Evolutionary conservation across 2,797 vertebrate species (phyloP), one percentile per base, ranked within the genome.

Genomic region (Benthosema pterotum): DNA sequence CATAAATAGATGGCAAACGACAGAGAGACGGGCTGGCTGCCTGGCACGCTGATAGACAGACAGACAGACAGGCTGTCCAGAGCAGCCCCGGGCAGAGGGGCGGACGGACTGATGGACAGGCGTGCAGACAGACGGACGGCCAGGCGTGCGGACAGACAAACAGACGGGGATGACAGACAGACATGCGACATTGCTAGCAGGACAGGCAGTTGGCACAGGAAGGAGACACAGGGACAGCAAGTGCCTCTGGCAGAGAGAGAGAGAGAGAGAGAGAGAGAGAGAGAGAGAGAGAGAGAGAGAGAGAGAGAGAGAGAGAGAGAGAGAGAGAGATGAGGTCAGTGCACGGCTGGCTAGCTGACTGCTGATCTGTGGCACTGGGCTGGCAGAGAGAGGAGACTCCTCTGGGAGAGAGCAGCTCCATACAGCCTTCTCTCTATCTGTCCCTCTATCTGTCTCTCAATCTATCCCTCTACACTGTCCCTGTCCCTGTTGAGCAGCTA

Each of bases 361-460:
- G 88, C 85, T 89, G 88, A 89, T 89, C 88, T 88, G 88, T 90
- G 87, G 87, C 88, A 84, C 83, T 78, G 82, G 79, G 86, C 79
- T 90, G 87, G 87, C 87, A 89, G 83, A 79, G 82, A 89, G 83
- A 79, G 82, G 81, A 87, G 69, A 60, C 69, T 89, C 87, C 84
- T 88, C 46, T 22, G 88, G 83, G 87, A 87, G 68, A 60, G 59
- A 79, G 71, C 70, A 68, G 76, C 73, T 79, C 75, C 66, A 75
- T 66, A 71, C 79, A 76, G 72, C 75, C 45, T 11, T 74, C 72
- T 71, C 69, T 45, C 67, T 68, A 61, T 63, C 75, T 71, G 45
- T 57, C 62, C 2, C 22, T 25, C 1, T 25, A 25, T 25, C 32
- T 8, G 1, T 32, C 28, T 2, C 28, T 32, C 28, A 6, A 32